These are phyloP conservation scores for Eilema sororculum DNA, from an alignment of 2,888 invertebrate species.

Conservation along the genomic window DNA sequence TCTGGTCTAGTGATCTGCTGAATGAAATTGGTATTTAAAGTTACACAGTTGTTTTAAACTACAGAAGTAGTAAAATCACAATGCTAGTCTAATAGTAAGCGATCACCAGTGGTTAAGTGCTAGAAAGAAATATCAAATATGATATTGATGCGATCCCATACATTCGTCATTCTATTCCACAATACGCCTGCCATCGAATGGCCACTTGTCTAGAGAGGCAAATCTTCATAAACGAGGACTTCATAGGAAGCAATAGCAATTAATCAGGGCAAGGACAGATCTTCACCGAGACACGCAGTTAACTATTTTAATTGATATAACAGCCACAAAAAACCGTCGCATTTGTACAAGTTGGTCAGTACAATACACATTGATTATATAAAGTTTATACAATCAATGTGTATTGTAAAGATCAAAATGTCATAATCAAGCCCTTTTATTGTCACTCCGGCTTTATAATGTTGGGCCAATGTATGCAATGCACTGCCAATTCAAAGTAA, in stretches of 20 bases:
- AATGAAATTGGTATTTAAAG: conserved; percentile 5
- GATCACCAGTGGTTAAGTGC: neutral
- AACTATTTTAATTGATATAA: conserved; percentile 43
- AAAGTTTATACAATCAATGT: neutral
- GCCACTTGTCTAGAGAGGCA: too few relatives aligned
- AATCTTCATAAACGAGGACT: too few relatives aligned
- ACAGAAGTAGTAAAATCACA: neutral
- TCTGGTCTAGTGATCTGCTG: conserved; percentile 30
- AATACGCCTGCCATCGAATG: too few relatives aligned
- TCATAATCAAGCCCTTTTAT: neutral
- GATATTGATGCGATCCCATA: too few relatives aligned
- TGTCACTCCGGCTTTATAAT: neutral
- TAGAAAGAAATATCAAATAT: neutral
- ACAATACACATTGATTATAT: neutral
- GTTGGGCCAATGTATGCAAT: neutral
- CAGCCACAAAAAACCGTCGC: conserved; percentile 35
- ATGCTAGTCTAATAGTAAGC: neutral
- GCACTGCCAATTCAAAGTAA: neutral
- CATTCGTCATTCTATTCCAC: too few relatives aligned
- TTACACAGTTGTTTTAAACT: neutral
- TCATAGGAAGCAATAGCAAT: conserved; percentile 32
- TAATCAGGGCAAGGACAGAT: conserved; percentile 46
- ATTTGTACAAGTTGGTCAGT: neutral
- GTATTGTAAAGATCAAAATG: too few relatives aligned
- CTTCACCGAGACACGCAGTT: conserved; percentile 37